Conservation (phyloP, 2,797 vertebrate genomes). For the Danionella dracula region DNA sequence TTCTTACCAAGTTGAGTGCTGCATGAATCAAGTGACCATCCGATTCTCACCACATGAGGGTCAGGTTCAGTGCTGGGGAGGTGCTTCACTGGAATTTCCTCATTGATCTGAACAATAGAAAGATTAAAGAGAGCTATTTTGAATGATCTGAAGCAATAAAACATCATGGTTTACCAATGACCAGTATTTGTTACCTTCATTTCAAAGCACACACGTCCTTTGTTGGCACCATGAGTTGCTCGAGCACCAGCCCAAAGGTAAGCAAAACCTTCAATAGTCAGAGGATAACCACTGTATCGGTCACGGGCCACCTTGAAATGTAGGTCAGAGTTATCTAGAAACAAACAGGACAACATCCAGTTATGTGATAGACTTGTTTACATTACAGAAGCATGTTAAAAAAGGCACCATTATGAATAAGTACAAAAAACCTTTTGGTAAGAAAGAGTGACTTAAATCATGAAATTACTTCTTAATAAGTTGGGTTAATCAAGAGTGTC, state of each 20-base stretch:
- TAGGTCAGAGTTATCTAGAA: constrained; percentile 87
- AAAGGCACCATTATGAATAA: too few species aligned
- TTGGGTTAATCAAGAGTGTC: too few species aligned
- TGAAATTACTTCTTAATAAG: too few species aligned
- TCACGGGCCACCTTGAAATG: constrained; percentile 91
- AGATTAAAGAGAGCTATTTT: not conserved
- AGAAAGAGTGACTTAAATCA: too few species aligned
- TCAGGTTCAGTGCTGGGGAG: constrained; percentile 84
- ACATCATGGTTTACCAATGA: not conserved
- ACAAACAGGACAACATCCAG: not conserved
- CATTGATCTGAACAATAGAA: constrained; percentile 73
- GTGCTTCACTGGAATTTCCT: constrained; percentile 90
- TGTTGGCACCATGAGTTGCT: constrained; percentile 79
- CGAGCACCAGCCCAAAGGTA: constrained; percentile 90
- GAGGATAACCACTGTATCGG: constrained; percentile 85
- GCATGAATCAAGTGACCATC: constrained; percentile 89
- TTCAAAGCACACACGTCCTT: constrained; percentile 85
- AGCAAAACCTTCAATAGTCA: constrained; percentile 92
- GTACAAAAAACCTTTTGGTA: too few species aligned
- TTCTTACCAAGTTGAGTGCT: constrained; percentile 86
- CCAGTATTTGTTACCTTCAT: constrained; percentile 74
- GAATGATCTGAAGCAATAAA: not conserved
- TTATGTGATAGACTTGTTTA: not conserved
- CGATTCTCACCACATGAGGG: constrained; percentile 89
- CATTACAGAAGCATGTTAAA: too few species aligned